A percentile compares a stretch with the other conserved stretches of the same genome.
phyloP scores from a whole-genome alignment of 2,113 vertebrate species.

The Erinaceus europaeus region DNA sequence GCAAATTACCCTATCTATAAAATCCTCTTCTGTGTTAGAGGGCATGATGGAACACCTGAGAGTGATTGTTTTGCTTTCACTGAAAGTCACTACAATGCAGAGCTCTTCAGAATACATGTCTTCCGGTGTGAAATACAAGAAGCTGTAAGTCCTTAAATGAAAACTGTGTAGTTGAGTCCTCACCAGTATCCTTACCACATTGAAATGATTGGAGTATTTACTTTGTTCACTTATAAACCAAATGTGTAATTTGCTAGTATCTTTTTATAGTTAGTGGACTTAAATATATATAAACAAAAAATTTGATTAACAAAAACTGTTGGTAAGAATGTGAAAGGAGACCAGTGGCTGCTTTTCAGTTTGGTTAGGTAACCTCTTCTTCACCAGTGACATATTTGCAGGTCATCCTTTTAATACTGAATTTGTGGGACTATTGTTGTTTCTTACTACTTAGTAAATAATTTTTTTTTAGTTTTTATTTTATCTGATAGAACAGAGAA shows the following conservation, averaged over 20 bases:
- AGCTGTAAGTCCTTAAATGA: constrained; percentile 87
- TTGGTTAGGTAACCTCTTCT: not conserved
- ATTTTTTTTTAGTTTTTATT: too few species aligned
- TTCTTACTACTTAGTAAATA: too few species aligned
- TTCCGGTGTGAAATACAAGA: constrained; percentile 99
- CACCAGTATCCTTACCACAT: not conserved
- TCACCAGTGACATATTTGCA: not conserved
- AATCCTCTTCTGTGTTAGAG: constrained; percentile 98
- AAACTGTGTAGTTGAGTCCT: constrained; percentile 26
- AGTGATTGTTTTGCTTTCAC: constrained; percentile 99
- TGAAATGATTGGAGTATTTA: not conserved
- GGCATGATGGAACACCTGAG: constrained; percentile 95
- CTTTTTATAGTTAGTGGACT: not conserved
- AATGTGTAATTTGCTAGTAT: not conserved
- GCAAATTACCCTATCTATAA: constrained; percentile 99
- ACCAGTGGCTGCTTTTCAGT: not conserved
- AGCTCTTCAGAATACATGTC: constrained; percentile 99
- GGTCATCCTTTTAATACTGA: not conserved
- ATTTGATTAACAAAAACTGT: not conserved
- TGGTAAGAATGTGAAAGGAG: not conserved
- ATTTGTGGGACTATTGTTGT: not conserved
- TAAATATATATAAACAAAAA: not conserved
- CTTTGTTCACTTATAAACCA: not conserved
- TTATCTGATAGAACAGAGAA: not conserved
- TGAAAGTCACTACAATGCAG: constrained; percentile 97